Percentiles rank a stretch among this genome's conserved stretches.
Conservation (phyloP, 2,113 vertebrate species). For the Oostethus manadensis region DNA sequence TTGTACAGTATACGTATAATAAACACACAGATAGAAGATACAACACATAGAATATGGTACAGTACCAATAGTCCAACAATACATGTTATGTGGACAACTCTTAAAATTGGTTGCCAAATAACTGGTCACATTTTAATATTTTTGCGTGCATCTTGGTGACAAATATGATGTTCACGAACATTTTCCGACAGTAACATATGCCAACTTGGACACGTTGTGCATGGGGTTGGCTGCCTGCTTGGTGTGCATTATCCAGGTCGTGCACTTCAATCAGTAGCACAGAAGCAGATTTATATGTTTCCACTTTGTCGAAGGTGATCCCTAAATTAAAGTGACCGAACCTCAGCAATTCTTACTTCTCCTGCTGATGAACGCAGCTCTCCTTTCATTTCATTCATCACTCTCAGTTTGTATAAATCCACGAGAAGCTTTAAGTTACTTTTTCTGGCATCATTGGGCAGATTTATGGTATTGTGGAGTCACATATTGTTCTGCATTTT, state of each 20-base stretch:
- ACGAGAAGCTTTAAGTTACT: constrained; percentile 21
- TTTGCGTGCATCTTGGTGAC: too few species aligned
- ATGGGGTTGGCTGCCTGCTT: constrained; percentile 7
- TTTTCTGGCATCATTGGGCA: too few species aligned
- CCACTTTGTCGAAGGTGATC: constrained; percentile 23
- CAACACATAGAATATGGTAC: too few species aligned
- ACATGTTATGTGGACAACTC: too few species aligned
- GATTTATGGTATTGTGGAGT: too few species aligned
- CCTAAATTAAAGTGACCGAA: constrained; percentile 23
- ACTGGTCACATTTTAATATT: too few species aligned
- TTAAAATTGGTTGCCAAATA: too few species aligned
- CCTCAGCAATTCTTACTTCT: constrained; percentile 19
- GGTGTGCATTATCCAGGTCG: background rate
- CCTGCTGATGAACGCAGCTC: constrained; percentile 40
- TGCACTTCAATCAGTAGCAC: constrained; percentile 1
- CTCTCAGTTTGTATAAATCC: constrained; percentile 23
- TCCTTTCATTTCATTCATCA: constrained; percentile 14
- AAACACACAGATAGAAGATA: too few species aligned
- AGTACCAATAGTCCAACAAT: too few species aligned
- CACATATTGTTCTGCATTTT: too few species aligned
- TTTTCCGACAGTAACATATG: background rate
- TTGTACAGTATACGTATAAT: too few species aligned
- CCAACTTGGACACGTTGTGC: background rate
- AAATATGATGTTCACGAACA: too few species aligned
- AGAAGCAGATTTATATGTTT: constrained; percentile 20